A percentile compares a stretch with the other conserved stretches of the same genome.
Evolutionary conservation across 2,888 invertebrate species (phyloP).

Genomic region (Rhogogaster chlorosoma): DNA sequence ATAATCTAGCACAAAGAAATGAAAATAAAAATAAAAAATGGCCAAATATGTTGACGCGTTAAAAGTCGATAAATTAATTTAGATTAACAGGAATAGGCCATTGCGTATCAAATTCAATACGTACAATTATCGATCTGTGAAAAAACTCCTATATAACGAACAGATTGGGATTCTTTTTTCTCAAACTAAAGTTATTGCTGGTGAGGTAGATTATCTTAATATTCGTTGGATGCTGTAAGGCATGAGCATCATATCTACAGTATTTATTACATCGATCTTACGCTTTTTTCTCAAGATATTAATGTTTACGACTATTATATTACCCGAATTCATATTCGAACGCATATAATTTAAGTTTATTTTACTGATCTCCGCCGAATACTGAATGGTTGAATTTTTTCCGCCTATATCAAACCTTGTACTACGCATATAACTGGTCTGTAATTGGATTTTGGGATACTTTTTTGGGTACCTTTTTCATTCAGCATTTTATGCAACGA

Average conservation of each 20-base stretch:
- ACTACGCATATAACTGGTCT: neutral
- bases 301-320: neutral
- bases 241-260: neutral
- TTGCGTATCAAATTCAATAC: neutral
- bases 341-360: neutral
- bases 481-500: neutral
- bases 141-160: neutral
- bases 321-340: neutral
- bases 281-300: neutral
- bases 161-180: neutral
- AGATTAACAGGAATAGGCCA: neutral
- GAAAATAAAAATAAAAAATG: conserved; percentile 11
- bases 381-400: neutral
- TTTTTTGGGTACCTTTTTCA: neutral
- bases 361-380: neutral
- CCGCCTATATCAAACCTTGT: neutral
- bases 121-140: neutral
- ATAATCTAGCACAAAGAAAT: neutral
- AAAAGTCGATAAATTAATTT: neutral
- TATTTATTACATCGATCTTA: neutral
- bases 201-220: neutral
- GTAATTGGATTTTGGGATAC: neutral
- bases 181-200: conserved; percentile 3
- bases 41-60: neutral
- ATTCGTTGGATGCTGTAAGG: neutral